Percentiles rank a stretch among this genome's conserved stretches.
These are phyloP conservation scores for Nasonia oneida DNA, from an alignment of 2,888 invertebrate species.

Conservation along the genomic window DNA sequence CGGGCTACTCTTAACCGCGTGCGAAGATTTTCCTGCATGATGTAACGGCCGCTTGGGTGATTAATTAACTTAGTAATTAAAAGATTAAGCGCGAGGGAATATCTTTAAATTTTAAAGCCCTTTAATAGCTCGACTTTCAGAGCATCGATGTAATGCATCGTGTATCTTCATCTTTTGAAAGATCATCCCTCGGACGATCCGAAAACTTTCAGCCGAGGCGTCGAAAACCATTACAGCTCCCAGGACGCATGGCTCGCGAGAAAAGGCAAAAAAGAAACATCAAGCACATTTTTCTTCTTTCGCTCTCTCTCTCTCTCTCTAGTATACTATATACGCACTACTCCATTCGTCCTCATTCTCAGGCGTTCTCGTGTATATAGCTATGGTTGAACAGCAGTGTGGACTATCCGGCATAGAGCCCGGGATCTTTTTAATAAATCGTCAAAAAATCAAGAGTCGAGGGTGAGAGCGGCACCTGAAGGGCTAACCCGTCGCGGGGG, in stretches of 20 bases:
- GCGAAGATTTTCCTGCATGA: background rate
- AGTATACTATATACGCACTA: background rate
- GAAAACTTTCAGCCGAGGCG: background rate
- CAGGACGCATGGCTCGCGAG: background rate
- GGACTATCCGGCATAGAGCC: background rate
- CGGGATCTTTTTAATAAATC: constrained; percentile 59
- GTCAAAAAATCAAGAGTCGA: constrained; percentile 53
- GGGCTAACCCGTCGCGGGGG: constrained; percentile 42
- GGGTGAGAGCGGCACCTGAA: constrained; percentile 6
- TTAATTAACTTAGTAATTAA: background rate
- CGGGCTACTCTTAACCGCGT: background rate
- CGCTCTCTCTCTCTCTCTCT: background rate
- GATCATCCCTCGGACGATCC: background rate
- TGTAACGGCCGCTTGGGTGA: background rate
- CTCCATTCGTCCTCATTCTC: constrained; percentile 31
- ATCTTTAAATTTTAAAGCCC: background rate
- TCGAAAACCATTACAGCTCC: background rate
- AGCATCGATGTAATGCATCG: no score
- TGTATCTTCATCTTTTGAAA: background rate
- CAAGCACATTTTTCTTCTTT: background rate
- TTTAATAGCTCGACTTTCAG: background rate
- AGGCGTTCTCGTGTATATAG: constrained; percentile 2
- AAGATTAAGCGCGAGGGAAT: background rate
- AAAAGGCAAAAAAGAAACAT: background rate
- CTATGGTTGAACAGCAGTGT: background rate